Evolutionary conservation across 2,113 vertebrate species (phyloP), one percentile per base, ranked within the genome.

Genomic region (Dromas ardeola): DNA sequence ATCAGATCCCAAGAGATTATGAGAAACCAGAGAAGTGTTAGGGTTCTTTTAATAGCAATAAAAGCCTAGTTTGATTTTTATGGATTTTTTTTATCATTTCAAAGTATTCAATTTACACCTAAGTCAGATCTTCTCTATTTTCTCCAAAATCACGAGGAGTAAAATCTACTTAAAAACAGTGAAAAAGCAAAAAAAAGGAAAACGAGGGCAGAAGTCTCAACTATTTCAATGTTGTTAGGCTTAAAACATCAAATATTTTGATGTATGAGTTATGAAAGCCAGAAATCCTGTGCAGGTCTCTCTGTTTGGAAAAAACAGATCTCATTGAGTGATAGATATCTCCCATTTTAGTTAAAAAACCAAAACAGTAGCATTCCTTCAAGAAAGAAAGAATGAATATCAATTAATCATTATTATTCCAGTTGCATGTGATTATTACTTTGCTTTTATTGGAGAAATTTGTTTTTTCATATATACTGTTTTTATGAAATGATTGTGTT

Each of bases 1-100:
- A 42, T 65, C 38, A 19, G 20, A 63, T 74, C 47, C 43, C 47
- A 50, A 58, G 43, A 89, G 56, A 61, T 42, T 49, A 45, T 32
- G 56, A 89, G 52, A 84, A 71, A 66, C 15, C 50, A 81, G 55
- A 81, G 25, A 83, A 92, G 29, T 42, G 5, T 59, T 22, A 74
- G 32, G 13, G 45, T 40, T 83, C 34, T 83, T 94, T 67, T 55
- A 88, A 66, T 27, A 58, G n/a, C n/a, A 85, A 79, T 72, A 90
- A 87, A 94, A 76, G 15, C 63, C 26, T 91, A 65, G 14, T 82
- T 95, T 82, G 13, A 76, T 80, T 91, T 94, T 84, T 69, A 93
- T 73, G 47, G 62, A 26, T 63, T 73, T 74, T 86, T 95, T 79
- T 89, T 43, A 52, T 88, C 18, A 66, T 69, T 80, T 88, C 66